Conservation (phyloP, 2,888 invertebrate genomes). For the Dromius quadrimaculatus region DNA sequence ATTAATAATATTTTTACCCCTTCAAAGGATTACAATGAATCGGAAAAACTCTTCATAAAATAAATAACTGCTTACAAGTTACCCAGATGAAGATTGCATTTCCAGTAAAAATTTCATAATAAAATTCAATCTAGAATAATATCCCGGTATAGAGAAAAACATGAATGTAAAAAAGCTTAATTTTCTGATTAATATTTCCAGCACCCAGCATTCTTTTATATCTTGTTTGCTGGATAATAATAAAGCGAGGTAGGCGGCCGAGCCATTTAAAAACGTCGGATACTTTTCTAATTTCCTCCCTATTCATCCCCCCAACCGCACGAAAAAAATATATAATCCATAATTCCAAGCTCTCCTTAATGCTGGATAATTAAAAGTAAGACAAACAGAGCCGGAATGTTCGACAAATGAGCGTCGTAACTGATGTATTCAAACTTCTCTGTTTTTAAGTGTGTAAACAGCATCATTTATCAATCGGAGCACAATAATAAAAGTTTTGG, state of each 20-base stretch:
- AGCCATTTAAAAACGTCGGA: conserved; percentile 50
- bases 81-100: too few species aligned
- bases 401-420: conserved; percentile 44
- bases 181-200: conserved; percentile 49
- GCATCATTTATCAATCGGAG: conserved; percentile 26
- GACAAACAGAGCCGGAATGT: conserved; percentile 42
- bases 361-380: conserved; percentile 50
- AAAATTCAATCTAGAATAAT: conserved; percentile 23
- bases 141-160: conserved; percentile 22
- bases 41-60: conserved; percentile 12
- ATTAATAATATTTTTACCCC: conserved; percentile 49
- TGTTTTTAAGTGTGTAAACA: conserved; percentile 33
- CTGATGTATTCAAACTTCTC: conserved; percentile 21
- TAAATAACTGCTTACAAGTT: not conserved
- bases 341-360: conserved; percentile 47
- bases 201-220: conserved; percentile 47
- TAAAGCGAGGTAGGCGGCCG: conserved; percentile 36
- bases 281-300: conserved; percentile 50
- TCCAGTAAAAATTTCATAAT: too few species aligned
- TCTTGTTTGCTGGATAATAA: conserved; percentile 52
- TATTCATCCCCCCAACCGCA: conserved; percentile 13
- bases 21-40: conserved; percentile 15
- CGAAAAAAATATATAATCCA: conserved; percentile 49
- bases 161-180: conserved; percentile 38
- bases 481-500: too few species aligned